A percentile compares a stretch with the other conserved stretches of the same genome.
Conservation (phyloP, 2,113 vertebrate species). For the Acinonyx jubatus region DNA sequence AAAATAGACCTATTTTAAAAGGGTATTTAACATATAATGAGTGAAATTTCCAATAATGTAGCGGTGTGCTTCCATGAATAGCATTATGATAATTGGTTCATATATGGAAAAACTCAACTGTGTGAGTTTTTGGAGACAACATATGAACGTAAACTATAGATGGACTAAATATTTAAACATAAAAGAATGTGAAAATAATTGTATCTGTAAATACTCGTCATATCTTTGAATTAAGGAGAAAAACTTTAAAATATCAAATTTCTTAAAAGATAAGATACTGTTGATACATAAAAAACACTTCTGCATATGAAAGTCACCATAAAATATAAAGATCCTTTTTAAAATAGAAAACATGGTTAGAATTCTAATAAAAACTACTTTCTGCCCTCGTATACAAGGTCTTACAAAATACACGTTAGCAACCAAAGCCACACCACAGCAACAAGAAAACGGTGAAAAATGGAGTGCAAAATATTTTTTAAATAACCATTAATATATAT, state of each 20-base stretch:
- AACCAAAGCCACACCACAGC: background rate
- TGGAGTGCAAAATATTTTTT: background rate
- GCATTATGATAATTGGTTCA: background rate
- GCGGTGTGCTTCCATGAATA: background rate
- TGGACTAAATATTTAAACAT: background rate
- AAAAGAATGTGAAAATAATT: background rate
- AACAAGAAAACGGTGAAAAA: background rate
- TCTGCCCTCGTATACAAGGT: background rate
- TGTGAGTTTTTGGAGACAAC: background rate
- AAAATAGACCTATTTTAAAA: conserved; percentile 33
- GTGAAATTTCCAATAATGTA: conserved; percentile 5
- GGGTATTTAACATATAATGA: background rate
- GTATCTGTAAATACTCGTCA: background rate
- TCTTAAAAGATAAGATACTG: background rate
- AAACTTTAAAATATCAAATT: background rate
- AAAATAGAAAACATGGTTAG: background rate
- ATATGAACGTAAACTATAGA: background rate
- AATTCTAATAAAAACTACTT: background rate
- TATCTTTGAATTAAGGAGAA: background rate
- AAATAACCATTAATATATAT: background rate
- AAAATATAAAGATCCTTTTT: background rate
- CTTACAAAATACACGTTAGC: background rate
- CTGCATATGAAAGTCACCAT: background rate
- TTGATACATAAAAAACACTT: background rate
- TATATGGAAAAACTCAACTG: background rate